Conservation (phyloP, 2,113 vertebrate genomes). For the Rhea americana region DNA sequence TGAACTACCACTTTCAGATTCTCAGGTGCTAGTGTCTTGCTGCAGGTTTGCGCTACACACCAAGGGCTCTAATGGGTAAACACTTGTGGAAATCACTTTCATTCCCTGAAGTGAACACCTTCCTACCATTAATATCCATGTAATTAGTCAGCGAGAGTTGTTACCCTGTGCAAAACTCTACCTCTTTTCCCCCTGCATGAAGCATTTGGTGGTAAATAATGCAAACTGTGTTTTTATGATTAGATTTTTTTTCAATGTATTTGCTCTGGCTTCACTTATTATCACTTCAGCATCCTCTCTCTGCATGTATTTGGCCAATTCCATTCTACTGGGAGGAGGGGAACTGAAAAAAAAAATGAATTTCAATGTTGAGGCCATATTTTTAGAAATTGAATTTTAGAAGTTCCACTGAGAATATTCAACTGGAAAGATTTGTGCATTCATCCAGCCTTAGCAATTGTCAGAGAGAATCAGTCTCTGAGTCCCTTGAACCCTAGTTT, state of each 20-base stretch:
- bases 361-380: not conserved
- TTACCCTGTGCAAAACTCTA: conserved; percentile 13
- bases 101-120: not conserved
- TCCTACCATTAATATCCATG: not conserved
- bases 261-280: not conserved
- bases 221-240: not conserved
- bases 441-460: not conserved
- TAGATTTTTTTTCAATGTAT: not conserved
- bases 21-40: not conserved
- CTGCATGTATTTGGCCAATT: not conserved
- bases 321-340: not conserved
- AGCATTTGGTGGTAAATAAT: conserved; percentile 4
- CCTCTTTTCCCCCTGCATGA: not conserved
- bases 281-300: not conserved
- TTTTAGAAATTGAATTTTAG: not conserved
- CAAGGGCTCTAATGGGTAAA: not conserved
- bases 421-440: not conserved
- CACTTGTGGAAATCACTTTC: not conserved
- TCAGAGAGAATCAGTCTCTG: conserved; percentile 29
- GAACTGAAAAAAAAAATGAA: not conserved
- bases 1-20: not conserved
- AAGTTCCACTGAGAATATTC: not conserved
- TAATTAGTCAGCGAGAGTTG: conserved; percentile 3
- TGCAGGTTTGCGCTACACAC: not conserved
- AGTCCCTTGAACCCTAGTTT: conserved; percentile 22